Percentiles rank a stretch among this genome's conserved stretches.
Conservation (phyloP, 2,113 vertebrate species). For the Orientallactaga bullata region DNA sequence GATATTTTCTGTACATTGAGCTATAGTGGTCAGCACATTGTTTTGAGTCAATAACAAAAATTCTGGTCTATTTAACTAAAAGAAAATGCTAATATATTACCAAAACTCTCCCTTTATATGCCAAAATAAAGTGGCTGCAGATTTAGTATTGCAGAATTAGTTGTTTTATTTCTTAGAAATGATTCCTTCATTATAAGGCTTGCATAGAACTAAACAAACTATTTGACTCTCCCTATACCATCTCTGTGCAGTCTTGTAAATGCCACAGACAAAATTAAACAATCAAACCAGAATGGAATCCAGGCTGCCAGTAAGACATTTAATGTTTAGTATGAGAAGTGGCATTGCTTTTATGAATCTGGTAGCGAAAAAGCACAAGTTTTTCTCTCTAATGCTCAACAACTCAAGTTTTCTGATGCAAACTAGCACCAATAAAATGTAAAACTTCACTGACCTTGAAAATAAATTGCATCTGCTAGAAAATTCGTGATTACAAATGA, state of each 20-base stretch:
- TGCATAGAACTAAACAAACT: constrained; percentile 22
- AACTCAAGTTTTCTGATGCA: background rate
- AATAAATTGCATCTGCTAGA: background rate
- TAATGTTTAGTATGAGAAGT: background rate
- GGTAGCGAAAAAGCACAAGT: background rate
- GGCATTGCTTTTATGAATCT: background rate
- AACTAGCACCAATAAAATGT: background rate
- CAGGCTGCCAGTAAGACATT: background rate
- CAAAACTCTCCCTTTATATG: background rate
- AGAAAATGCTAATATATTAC: background rate
- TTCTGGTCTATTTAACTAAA: background rate
- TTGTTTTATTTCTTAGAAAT: constrained; percentile 43
- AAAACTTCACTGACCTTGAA: constrained; percentile 34
- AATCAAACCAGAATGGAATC: background rate
- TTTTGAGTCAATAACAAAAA: background rate
- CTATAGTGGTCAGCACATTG: no score
- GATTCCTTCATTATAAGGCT: constrained; percentile 5
- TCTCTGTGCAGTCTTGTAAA: constrained; percentile 6
- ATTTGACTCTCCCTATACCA: background rate
- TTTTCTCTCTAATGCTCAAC: background rate
- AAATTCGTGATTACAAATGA: background rate
- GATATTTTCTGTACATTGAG: background rate
- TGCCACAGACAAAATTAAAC: background rate
- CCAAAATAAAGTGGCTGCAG: background rate
- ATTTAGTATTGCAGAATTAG: background rate